Percentiles rank a stretch among this genome's conserved stretches.
phyloP scores from a whole-genome alignment of 2,888 invertebrate species.

The Eupithecia subumbrata region DNA sequence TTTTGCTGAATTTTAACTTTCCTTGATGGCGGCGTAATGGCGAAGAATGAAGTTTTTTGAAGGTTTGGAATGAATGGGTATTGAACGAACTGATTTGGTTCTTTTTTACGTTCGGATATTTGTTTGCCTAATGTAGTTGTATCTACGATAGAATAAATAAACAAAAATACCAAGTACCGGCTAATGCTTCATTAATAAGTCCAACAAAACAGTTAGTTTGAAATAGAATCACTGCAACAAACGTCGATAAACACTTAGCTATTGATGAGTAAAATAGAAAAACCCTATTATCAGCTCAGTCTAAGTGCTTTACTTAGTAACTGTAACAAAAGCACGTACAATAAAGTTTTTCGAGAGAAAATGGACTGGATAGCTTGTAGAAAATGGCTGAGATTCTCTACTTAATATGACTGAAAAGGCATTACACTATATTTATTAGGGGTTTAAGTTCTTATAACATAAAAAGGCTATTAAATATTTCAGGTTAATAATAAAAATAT shows the following conservation, averaged over 20 bases:
- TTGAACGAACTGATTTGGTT: too few relatives aligned
- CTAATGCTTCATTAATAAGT: neutral
- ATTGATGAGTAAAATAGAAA: neutral
- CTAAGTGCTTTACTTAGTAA: slow-evolving; percentile 18
- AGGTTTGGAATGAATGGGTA: too few relatives aligned
- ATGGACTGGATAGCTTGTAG: neutral
- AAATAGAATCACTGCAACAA: neutral
- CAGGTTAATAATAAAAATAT: neutral
- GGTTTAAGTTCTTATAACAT: neutral
- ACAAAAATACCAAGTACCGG: neutral
- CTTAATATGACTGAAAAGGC: neutral
- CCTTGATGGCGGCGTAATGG: too few relatives aligned
- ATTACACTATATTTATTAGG: neutral
- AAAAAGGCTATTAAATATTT: neutral
- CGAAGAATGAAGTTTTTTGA: too few relatives aligned
- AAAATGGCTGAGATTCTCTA: neutral
- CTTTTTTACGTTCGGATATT: too few relatives aligned
- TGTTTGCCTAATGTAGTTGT: too few relatives aligned
- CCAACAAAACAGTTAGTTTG: neutral
- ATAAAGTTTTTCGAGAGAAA: slow-evolving; percentile 12
- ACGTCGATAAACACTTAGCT: neutral
- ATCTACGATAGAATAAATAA: too few relatives aligned
- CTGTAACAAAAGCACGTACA: slow-evolving; percentile 8
- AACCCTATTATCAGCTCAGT: slow-evolving; percentile 7
- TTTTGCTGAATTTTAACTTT: too few relatives aligned